These are phyloP conservation scores for Torymus auratus DNA, from an alignment of 2,888 invertebrate genomes.

Conservation along the genomic window DNA sequence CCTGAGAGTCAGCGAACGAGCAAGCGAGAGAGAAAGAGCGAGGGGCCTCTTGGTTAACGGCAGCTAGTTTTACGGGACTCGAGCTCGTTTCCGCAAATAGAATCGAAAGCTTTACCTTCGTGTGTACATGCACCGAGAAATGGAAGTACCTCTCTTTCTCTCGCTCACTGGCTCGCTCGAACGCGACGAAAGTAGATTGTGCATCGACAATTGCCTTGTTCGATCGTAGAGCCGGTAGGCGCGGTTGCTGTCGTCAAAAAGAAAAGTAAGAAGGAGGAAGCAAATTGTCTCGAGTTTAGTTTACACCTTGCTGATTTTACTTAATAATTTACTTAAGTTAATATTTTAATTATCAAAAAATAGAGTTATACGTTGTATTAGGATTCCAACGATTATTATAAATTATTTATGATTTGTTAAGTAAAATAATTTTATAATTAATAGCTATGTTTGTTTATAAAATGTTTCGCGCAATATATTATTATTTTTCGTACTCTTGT, in stretches of 20 bases:
- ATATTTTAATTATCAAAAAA: background rate
- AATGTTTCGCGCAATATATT: background rate
- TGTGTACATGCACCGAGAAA: background rate
- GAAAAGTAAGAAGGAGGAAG: background rate
- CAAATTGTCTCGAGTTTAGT: slow-evolving; percentile 1
- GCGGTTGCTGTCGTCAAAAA: background rate
- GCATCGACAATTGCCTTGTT: slow-evolving; percentile 31
- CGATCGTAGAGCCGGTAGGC: background rate
- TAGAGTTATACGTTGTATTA: background rate
- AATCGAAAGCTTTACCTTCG: slow-evolving; percentile 35
- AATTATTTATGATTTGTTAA: background rate
- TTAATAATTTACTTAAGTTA: background rate
- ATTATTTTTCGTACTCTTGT: slow-evolving; percentile 5
- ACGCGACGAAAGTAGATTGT: slow-evolving; percentile 20
- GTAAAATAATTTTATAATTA: background rate
- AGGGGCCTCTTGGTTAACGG: slow-evolving; percentile 38
- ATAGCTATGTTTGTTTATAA: background rate
- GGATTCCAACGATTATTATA: background rate
- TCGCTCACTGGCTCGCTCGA: background rate
- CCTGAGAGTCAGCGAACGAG: too few species aligned
- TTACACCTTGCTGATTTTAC: background rate
- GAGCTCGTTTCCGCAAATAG: slow-evolving; percentile 57
- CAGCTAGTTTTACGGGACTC: slow-evolving; percentile 41
- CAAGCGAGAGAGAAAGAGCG: background rate
- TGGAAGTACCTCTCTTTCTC: background rate